Base-by-base conservation (phyloP, 1,140 invertebrate species). In the Metopolophium dirhodum region DNA sequence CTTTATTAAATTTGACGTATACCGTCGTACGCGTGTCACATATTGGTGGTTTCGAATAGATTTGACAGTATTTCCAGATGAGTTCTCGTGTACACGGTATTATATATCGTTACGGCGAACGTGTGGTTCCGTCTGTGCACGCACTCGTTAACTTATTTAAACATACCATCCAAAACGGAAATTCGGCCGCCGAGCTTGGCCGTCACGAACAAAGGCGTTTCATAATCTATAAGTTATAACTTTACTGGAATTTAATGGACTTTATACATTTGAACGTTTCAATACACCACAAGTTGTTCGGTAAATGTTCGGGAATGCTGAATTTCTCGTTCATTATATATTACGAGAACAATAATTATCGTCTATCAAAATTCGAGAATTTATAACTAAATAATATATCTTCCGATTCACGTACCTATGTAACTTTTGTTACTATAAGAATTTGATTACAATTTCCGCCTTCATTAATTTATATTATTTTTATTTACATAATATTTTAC, bases 1-100 rank as follows among this genome's bases (percentile, higher is more conserved):
- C 22, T 26, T 26, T n/a, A 47, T 45, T 49, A 87, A 87, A 87
- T 87, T 47, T 87, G 85, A 87, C 41, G 7, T 87, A 41, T 41
- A 20, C 26, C 30, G 41, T 47, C 4, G 11, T 51, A 20, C 30
- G 14, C 11, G 26, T 45, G 14, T 45, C 23, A n/a, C 45, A 45
- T 85, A 85, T 41, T 18, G 41, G 26, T 18, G 41, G 26, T 49
- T 11, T 30, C 26, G 6, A 87, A 49, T 87, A 87, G 45, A 87
- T 30, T 87, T 87, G 41, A 87, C 85, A 45, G 61, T 77, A 77
- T 47, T 87, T 87, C 85, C 85, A 87, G 41, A 87, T 30, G 41
- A 87, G 41, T 47, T 47, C 14, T 87, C 45, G 26, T 7, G 23
- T 47, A 3, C 41, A 30, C 6, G 26, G 23, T n/a, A 47, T 47